Base-by-base conservation (phyloP, 64 coral and sea anemone genomes). In the Montipora efflorescens region DNA sequence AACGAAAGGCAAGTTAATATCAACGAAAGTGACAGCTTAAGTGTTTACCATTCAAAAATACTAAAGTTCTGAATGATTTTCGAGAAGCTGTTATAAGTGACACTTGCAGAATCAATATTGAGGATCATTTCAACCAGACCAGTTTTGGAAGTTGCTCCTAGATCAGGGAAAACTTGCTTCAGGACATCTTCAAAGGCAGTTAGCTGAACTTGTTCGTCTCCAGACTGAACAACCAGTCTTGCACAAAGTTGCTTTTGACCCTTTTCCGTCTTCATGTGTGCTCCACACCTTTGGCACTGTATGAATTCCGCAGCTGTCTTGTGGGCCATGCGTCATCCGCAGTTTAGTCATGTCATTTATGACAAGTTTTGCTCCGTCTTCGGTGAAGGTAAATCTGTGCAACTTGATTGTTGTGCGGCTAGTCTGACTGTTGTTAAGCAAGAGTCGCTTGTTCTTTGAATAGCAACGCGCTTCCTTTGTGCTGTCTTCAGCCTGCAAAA, bases 401-500 rank as follows among this genome's bases (percentile, higher is more conserved):
- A 16, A 91, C 70, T 91, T 91, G 55, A 91, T 46, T 71, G 89
- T 78, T 68, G 89, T 49, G 23, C 89, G 20, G 14, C 59, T 70
- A n/a, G 78, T 81, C 43, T 82, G 77, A 23, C 80, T 91, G 14
- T 91, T 78, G 10, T 69, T 67, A 9, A 91, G 78, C 20, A 91
- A 71, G 1, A 13, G 64, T 46, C 64, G 67, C 64, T 91, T 91
- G 78, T 46, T 70, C 59, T 52, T 81, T 23, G 89, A 91, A 59
- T 91, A 91, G 53, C 78, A 82, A 50, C 74, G 77, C 25, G 89
- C 78, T 43, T 14, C 7, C 15, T 82, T 36, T 49, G 57, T 19
- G 7, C 1, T 47, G 18, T 50, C 45, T 21, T 79, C 43, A 46
- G 89, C n/a, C 71, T 91, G 89, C 12, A 91, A 67, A 22, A 67